phyloP scores from a whole-genome alignment of 2,888 invertebrate genomes.

The Penaeus monodon region DNA sequence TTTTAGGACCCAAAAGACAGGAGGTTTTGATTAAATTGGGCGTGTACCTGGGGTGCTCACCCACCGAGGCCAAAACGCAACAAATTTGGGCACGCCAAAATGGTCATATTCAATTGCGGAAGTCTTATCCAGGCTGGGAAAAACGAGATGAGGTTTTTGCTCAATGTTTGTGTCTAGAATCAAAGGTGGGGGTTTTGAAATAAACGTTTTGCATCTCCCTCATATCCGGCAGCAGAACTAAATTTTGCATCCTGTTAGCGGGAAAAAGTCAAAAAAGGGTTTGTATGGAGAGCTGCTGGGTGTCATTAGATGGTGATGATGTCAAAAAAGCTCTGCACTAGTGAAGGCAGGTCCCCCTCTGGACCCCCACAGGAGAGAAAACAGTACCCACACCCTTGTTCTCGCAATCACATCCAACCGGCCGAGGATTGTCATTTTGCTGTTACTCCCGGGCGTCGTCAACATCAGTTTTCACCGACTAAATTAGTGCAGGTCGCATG shows the following conservation, averaged over 20 bases:
- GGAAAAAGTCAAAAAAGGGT: not conserved
- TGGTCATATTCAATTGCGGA: not conserved
- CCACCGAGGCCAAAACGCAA: not conserved
- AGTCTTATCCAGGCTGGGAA: not conserved
- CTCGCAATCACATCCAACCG: slow-evolving; percentile 21
- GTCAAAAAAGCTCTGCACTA: slow-evolving; percentile 3
- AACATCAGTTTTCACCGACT: not conserved
- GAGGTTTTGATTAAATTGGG: not conserved
- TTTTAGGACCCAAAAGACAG: not conserved
- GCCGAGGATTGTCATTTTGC: slow-evolving; percentile 16
- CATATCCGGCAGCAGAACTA: not conserved
- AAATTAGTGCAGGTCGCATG: slow-evolving; percentile 18
- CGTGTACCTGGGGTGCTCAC: slow-evolving; percentile 3
- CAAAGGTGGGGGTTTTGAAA: no score
- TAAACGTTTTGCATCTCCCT: not conserved
- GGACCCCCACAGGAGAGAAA: slow-evolving; percentile 11
- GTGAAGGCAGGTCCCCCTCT: slow-evolving; percentile 8
- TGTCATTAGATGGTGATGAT: slow-evolving; percentile 18
- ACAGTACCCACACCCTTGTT: not conserved
- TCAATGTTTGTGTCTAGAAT: no score
- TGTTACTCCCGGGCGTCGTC: slow-evolving; percentile 17
- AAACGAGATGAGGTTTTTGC: no score
- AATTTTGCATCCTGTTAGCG: not conserved
- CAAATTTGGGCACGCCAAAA: not conserved
- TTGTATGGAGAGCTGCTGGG: slow-evolving; percentile 19